phyloP scores from a whole-genome alignment of 2,888 invertebrate genomes.

The Bellardia bayeri region DNA sequence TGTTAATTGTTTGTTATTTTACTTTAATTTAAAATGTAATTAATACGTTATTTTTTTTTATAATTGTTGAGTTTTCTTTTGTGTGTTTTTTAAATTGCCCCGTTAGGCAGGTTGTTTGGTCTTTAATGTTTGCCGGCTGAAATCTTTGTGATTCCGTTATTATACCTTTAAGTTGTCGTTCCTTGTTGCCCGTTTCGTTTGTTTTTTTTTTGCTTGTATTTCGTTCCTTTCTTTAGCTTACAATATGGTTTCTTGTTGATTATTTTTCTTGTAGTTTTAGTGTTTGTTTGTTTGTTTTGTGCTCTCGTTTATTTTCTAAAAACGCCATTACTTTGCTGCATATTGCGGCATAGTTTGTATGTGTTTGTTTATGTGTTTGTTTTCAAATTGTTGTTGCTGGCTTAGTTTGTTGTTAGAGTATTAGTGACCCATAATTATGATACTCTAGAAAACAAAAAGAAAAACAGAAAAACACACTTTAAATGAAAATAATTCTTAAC shows the following conservation, averaged over 20 bases:
- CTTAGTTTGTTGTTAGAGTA: constrained; percentile 35
- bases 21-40: not conserved
- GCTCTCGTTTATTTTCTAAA: constrained; percentile 8
- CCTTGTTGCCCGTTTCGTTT: constrained; percentile 46
- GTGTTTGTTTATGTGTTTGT: constrained; percentile 40
- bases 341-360: constrained; percentile 68
- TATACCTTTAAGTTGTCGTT: constrained; percentile 79
- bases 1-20: not conserved
- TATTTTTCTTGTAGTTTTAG: constrained; percentile 36
- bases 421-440: constrained; percentile 69
- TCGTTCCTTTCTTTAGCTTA: constrained; percentile 10
- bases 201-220: not conserved
- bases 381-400: not conserved
- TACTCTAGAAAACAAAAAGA: constrained; percentile 37
- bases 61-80: constrained; percentile 6
- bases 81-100: constrained; percentile 39
- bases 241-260: constrained; percentile 57
- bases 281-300: not conserved
- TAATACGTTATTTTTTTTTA: not conserved
- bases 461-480: constrained; percentile 24
- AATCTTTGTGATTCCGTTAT: constrained; percentile 81
- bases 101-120: constrained; percentile 76
- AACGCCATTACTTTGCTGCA: constrained; percentile 55
- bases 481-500: constrained; percentile 29
- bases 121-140: constrained; percentile 83